Base-by-base conservation (phyloP, 2,888 invertebrate genomes). In the Aspidiotus rigidus region DNA sequence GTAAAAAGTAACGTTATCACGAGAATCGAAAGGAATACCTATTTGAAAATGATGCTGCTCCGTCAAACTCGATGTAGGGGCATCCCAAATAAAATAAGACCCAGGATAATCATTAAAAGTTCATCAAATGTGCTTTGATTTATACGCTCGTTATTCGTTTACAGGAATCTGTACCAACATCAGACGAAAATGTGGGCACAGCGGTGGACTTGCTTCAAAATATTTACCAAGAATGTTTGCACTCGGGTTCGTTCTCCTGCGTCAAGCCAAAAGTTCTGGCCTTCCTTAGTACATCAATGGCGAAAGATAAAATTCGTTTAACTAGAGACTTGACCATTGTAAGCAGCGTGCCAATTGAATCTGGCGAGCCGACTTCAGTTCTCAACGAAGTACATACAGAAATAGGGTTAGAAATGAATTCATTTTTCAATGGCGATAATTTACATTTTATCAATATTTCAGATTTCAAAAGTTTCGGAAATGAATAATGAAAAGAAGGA, bases 241-340 rank as follows among this genome's bases (percentile, higher is more conserved):
- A 69, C 54, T 62, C 62, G 40, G 69, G 69, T 42, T 62, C 69
- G 44, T 57, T 69, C 17, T 82, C 83, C 75, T 91, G 91, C 79
- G 86, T 88, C 69, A 86, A 87, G 75, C 90, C 90, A 9, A 88
- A 88, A 78, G 84, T 90, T 60, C 78, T 90, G 76, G 82, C 85
- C 73, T 90, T 89, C 86, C 82, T 89, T 74, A 85, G 85, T 60
- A 62, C 72, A 28, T 70, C 72, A n/a, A 64, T 63, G 62, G 44
- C 62, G 11, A 72, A 87, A 74, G 86, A 87, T 70, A 84, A 85
- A 76, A 64, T 90, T 73, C 83, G 82, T 71, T 83, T 91, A 72
- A 90, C 89, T 7, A 85, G 89, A n/a, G 86, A 89, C 75, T 80
- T 91, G 70, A 81, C 85, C 72, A 82, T 89, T 39, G 61, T 72